phyloP scores from a whole-genome alignment of 2,888 invertebrate genomes.

The Amiota minor region DNA sequence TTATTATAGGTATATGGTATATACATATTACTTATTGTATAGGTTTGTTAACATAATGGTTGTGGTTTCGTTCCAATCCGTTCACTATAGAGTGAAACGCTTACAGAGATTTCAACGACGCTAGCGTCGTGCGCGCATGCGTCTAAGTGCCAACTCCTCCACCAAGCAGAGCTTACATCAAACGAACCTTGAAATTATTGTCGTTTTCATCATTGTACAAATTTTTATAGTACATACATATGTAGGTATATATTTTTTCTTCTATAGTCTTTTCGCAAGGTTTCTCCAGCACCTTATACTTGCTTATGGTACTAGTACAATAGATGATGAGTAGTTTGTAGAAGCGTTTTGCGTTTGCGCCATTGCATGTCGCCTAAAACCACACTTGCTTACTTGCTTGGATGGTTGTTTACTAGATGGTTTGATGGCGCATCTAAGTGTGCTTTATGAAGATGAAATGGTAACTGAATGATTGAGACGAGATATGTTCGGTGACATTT shows the following conservation, averaged over 20 bases:
- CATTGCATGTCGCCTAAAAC: too few species aligned
- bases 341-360: too few species aligned
- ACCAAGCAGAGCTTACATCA: constrained; percentile 58
- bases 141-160: neutral
- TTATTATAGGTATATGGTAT: constrained; percentile 48
- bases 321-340: too few species aligned
- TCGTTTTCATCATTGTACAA: constrained; percentile 69
- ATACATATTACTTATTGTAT: neutral
- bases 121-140: constrained; percentile 28
- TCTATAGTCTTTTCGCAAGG: constrained; percentile 24
- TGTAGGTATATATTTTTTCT: constrained; percentile 20
- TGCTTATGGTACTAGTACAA: neutral
- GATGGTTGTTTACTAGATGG: constrained; percentile 4
- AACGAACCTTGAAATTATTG: constrained; percentile 73
- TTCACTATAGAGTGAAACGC: neutral
- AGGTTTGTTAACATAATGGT: constrained; percentile 5
- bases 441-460: constrained; percentile 36
- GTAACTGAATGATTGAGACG: constrained; percentile 34
- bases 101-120: constrained; percentile 23
- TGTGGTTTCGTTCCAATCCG: constrained; percentile 17
- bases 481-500: constrained; percentile 52
- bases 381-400: constrained; percentile 27
- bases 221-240: constrained; percentile 47
- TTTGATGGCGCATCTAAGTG: constrained; percentile 56
- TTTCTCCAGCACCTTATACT: constrained; percentile 7